Base-by-base conservation (phyloP, 2,888 invertebrate species). In the Osmoderma eremita region DNA sequence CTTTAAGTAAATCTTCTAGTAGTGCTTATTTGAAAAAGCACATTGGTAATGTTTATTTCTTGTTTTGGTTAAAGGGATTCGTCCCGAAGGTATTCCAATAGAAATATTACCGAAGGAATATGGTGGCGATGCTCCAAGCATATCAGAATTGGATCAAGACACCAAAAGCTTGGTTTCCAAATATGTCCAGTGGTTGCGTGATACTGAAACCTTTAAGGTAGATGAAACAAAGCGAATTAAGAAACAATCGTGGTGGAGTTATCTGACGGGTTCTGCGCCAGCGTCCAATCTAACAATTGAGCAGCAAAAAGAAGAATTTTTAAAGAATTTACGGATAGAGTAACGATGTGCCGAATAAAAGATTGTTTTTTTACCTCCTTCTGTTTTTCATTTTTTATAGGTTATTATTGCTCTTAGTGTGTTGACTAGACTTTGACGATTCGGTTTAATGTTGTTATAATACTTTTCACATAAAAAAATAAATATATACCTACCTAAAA, bases 121-220 rank as follows among this genome's bases (percentile, higher is more conserved):
- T 69, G 89, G 88, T 50, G 90, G 90, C 22, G 85, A 87, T 8
- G 81, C 85, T 0, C 83, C 84, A 0, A 70, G 85, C 0, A 82
- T 87, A 0, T 85, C 86, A 65, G 80, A 88, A n/a, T 84, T 88
- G 61, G 86, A 86, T 69, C 85, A 84, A 71, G 86, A 87, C 56
- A 83, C 86, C 4, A 83, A 83, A 68, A 81, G 84, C 17, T 83
- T 89, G 83, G 85, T 87, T 70, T 82, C 84, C 8, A 86, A 86
- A 69, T 90, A 89, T 73, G 82, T 82, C 49, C 84, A 86, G 13
- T 90, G 90, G 89, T 72, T 90, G 72, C 82, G 86, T 48, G 89
- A 90, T 72, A 83, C 86, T 0, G 87, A 85, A 69, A 82, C 83
- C 3, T 86, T 87, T 69, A 86, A 85, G 71, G 85, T 85, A 0